A percentile compares a stretch with the other conserved stretches of the same genome.
phyloP scores from a whole-genome alignment of 2,888 invertebrate species.

The Temnothorax unifasciatus region DNA sequence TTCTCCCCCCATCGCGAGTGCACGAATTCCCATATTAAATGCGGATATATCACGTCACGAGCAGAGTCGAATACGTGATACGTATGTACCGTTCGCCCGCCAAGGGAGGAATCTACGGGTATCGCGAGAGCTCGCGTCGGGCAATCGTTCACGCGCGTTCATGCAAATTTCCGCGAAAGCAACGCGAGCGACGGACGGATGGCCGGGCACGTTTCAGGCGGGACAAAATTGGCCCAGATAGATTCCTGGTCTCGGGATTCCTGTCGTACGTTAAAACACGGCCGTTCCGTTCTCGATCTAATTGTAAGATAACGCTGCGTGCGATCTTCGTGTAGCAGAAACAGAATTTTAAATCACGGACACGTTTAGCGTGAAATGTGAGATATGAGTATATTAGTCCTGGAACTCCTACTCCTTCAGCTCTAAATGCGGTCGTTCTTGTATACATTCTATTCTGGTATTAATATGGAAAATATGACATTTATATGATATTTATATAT shows the following conservation, averaged over 20 bases:
- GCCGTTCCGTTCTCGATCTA: not conserved
- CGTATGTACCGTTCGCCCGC: slow-evolving; percentile 11
- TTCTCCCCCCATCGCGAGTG: slow-evolving; percentile 55
- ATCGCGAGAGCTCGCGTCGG: slow-evolving; percentile 23
- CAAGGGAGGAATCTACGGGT: slow-evolving; percentile 32
- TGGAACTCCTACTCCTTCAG: not conserved
- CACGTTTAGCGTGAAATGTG: not conserved
- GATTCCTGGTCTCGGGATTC: slow-evolving; percentile 4
- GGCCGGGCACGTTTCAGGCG: not conserved
- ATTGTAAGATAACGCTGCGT: slow-evolving; percentile 19
- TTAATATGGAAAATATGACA: slow-evolving; percentile 27
- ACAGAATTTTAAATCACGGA: slow-evolving; percentile 8
- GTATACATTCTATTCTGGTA: not conserved
- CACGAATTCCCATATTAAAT: slow-evolving; percentile 76
- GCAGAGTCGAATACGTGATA: slow-evolving; percentile 61
- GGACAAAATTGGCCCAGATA: slow-evolving; percentile 34
- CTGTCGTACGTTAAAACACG: not conserved
- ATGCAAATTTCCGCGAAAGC: slow-evolving; percentile 54
- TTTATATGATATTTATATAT: not conserved
- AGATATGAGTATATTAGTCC: not conserved
- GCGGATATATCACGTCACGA: slow-evolving; percentile 75
- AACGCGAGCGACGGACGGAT: slow-evolving; percentile 31
- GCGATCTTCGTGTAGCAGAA: slow-evolving; percentile 34
- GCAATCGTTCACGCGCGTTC: slow-evolving; percentile 51
- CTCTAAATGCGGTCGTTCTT: not conserved